Percentiles rank a stretch among this genome's conserved stretches.
These are phyloP conservation scores for Pristiophorus japonicus DNA, from an alignment of 2,113 vertebrate species.

Conservation along the genomic window DNA sequence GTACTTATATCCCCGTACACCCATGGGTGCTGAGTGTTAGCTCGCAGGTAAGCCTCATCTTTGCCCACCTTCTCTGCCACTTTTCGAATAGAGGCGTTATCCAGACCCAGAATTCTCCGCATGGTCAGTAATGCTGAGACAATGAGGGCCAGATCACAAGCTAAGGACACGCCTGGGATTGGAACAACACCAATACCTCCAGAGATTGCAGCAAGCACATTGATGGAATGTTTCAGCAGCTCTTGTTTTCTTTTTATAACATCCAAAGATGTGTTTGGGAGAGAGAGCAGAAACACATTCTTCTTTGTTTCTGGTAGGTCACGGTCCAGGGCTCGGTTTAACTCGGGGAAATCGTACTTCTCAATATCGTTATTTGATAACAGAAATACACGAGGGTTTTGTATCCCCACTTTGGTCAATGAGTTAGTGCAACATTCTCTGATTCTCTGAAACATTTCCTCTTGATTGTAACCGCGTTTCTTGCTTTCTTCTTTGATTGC, in stretches of 20 bases:
- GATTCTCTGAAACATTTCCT: background rate
- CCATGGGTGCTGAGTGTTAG: background rate
- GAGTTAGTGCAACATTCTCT: background rate
- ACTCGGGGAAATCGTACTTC: background rate
- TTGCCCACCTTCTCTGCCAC: background rate
- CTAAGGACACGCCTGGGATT: background rate
- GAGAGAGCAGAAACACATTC: background rate
- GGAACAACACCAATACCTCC: background rate
- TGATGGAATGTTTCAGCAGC: background rate
- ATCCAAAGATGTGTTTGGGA: background rate
- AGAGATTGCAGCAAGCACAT: background rate
- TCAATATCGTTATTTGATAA: background rate
- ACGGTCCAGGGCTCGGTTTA: background rate
- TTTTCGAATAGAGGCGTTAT: too few species aligned
- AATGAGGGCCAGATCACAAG: background rate
- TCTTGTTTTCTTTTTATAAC: background rate
- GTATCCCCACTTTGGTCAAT: background rate
- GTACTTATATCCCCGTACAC: background rate
- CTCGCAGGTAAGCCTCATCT: background rate
- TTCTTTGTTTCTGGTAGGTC: conserved; percentile 9
- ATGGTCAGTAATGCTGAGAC: background rate
- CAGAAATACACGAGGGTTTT: background rate
- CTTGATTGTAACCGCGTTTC: background rate
- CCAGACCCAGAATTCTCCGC: background rate
- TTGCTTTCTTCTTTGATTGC: background rate